Percentiles rank a stretch among this genome's conserved stretches.
Conservation (phyloP, 2,888 invertebrate genomes). For the Pelosia muscerda region DNA sequence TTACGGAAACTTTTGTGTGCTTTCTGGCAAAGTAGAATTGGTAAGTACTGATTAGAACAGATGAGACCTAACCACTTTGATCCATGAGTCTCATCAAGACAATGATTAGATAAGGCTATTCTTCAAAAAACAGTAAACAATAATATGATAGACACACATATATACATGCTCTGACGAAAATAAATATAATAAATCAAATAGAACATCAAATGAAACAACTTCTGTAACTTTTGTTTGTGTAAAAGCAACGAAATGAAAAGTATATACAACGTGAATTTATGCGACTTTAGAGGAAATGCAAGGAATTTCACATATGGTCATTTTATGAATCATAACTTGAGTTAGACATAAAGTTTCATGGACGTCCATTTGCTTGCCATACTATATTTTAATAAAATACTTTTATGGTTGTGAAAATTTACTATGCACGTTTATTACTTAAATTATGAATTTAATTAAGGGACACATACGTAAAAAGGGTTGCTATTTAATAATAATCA, state of each 20-base stretch:
- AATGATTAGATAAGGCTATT: not conserved
- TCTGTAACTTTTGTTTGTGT: not conserved
- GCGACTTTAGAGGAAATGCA: not conserved
- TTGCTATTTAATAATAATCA: not conserved
- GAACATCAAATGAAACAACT: not conserved
- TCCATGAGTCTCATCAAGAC: not conserved
- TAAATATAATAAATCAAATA: not conserved
- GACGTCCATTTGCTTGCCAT: not conserved
- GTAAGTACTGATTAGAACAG: not conserved
- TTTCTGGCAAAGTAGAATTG: not conserved
- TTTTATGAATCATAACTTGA: slow-evolving; percentile 4
- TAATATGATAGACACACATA: too few species aligned
- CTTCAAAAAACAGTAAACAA: too few species aligned
- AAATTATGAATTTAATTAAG: not conserved
- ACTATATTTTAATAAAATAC: not conserved
- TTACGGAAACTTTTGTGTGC: not conserved
- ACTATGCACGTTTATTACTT: not conserved
- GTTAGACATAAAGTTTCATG: not conserved
- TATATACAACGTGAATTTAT: not conserved
- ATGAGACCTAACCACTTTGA: not conserved
- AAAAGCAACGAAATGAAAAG: not conserved
- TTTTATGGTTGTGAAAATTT: not conserved
- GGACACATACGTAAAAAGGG: not conserved
- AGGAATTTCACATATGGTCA: not conserved
- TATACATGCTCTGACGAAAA: not conserved